A percentile compares a stretch with the other conserved stretches of the same genome.
These are phyloP conservation scores for Thamnophis elegans DNA, from an alignment of 2,797 vertebrate genomes.

Conservation along the genomic window DNA sequence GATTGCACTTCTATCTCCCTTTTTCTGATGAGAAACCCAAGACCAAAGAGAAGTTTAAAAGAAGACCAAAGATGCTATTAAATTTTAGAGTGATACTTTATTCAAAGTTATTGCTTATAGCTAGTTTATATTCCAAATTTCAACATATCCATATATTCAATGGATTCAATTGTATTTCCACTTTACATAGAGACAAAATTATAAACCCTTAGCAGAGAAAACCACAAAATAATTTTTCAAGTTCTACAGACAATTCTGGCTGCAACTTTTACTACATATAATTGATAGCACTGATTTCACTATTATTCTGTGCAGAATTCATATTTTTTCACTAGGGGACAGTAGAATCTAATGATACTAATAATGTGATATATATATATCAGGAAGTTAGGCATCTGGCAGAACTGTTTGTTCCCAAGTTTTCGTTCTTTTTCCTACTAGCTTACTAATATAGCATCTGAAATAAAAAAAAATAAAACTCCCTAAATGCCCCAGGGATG, in stretches of 20 bases:
- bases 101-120: background rate
- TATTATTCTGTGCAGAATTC: accelerated
- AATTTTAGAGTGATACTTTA: background rate
- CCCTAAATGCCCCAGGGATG: conserved; percentile 42
- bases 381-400: conserved; percentile 19
- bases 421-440: background rate
- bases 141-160: background rate
- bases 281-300: background rate
- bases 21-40: background rate
- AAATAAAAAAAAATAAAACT: conserved; percentile 20
- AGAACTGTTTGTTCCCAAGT: conserved; percentile 30
- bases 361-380: background rate
- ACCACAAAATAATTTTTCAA: background rate
- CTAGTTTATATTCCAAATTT: background rate
- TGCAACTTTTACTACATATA: background rate
- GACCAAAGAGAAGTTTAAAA: background rate
- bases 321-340: conserved; percentile 46
- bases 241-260: background rate
- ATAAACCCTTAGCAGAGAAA: background rate
- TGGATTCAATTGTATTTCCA: background rate
- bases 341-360: conserved; percentile 39
- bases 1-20: background rate
- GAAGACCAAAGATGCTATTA: background rate
- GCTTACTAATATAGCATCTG: conserved; percentile 15
- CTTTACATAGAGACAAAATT: background rate